These are phyloP conservation scores for Momotus momota DNA, from an alignment of 2,797 vertebrate species.

Conservation along the genomic window DNA sequence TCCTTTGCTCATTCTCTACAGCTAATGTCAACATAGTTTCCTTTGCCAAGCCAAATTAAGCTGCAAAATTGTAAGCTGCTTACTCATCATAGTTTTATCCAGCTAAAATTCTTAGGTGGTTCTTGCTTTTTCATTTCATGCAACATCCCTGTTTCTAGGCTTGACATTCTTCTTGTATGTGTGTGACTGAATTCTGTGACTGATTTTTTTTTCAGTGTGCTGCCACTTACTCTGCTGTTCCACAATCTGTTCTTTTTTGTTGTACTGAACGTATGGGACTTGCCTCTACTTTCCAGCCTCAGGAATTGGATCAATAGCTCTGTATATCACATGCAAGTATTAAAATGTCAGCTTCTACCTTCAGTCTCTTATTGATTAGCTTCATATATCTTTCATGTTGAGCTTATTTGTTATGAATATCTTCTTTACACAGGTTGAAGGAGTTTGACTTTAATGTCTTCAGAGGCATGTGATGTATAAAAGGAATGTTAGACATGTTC, in stretches of 20 bases:
- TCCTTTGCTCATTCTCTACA: not conserved
- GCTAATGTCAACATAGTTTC: not conserved
- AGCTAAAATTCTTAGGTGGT: not conserved
- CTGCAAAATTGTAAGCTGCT: not conserved
- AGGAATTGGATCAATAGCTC: not conserved
- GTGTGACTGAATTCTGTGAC: not conserved
- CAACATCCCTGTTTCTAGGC: not conserved
- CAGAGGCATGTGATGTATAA: not conserved
- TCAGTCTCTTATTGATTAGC: not conserved
- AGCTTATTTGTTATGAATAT: not conserved
- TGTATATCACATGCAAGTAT: not conserved
- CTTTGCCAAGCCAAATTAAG: not conserved
- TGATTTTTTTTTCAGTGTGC: not conserved
- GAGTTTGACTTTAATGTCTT: not conserved
- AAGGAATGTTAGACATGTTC: not conserved
- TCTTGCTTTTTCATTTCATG: not conserved
- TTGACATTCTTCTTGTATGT: not conserved
- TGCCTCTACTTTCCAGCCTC: not conserved
- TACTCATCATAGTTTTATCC: not conserved
- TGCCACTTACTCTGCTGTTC: not conserved
- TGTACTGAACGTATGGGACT: accelerated
- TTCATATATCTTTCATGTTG: not conserved
- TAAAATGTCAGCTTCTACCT: not conserved
- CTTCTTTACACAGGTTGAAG: not conserved
- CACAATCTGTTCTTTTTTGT: not conserved